Evolutionary conservation across 2,797 vertebrate genomes (phyloP), one percentile per base, ranked within the genome.

Genomic region (Schizopygopsis malacanthus): DNA sequence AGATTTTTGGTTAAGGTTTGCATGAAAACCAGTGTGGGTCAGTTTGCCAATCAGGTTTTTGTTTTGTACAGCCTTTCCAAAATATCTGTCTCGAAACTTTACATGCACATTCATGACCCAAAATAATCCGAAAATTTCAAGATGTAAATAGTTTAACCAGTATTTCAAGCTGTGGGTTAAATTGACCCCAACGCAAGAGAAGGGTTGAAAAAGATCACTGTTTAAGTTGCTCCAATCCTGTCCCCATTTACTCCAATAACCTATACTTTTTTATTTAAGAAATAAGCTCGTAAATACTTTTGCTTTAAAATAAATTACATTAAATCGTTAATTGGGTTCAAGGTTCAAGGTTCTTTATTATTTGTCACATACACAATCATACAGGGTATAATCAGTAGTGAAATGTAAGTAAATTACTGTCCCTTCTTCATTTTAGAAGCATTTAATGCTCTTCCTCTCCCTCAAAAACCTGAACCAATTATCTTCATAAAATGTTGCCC

Each of bases 401-500:
- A n/a, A n/a, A n/a, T n/a, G n/a, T n/a, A n/a, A n/a, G n/a, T n/a
- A n/a, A n/a, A n/a, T n/a, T n/a, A n/a, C n/a, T n/a, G n/a, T n/a
- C n/a, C n/a, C n/a, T n/a, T n/a, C n/a, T 37, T 69, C 41, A 41
- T 89, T 87, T 87, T 71, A 71, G 77, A 86, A 89, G 79, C 45
- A 75, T 75, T 52, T 33, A 33, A 86, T 52, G 87, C 86, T 89
- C 86, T 85, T 81, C 16, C 86, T 89, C 86, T 85, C 79, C 20
- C 87, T 69, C 20, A 41, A 78, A 25, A 33, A 73, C 13, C 33
- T 41, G 50, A 65, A 85, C 71, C 69, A 76, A 33, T 79, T 87
- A 63, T 95, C 95, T 95, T 95, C 94, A 93, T 91, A 96, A 96
- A 96, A 96, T 96, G 95, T 95, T 96, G 94, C 94, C 95, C 91